A percentile compares a stretch with the other conserved stretches of the same genome.
phyloP scores from a whole-genome alignment of 2,888 invertebrate species.

The Eudasyphora cyanicolor region DNA sequence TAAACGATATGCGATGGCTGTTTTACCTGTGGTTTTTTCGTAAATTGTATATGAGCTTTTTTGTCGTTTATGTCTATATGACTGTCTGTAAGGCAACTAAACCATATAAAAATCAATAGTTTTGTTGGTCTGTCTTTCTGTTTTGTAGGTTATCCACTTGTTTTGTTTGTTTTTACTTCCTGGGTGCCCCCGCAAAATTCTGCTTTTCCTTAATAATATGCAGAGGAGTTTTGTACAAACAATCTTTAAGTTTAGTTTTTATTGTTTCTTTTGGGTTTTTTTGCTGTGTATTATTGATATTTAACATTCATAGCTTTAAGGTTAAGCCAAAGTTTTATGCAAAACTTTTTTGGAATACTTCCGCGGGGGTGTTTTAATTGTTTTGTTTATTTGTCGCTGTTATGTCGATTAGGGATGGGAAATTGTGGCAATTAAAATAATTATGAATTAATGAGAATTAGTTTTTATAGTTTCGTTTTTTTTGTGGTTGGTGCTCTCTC shows the following conservation, averaged over 20 bases:
- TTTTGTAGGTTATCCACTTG: slow-evolving; percentile 18
- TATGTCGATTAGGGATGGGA: background rate
- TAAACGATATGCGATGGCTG: slow-evolving; percentile 2
- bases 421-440: slow-evolving; percentile 39
- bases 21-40: slow-evolving; percentile 43
- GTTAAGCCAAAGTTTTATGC: slow-evolving; percentile 47
- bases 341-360: background rate
- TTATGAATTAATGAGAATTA: slow-evolving; percentile 37
- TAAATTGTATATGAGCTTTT: slow-evolving; percentile 37
- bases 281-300: slow-evolving; percentile 16
- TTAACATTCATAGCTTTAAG: slow-evolving; percentile 44
- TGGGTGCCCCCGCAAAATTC: background rate
- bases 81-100: slow-evolving; percentile 16
- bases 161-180: background rate
- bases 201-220: background rate
- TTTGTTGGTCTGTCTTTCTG: background rate
- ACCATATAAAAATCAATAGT: slow-evolving; percentile 48
- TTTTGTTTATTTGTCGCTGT: slow-evolving; percentile 45
- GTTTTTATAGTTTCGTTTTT: slow-evolving; percentile 21
- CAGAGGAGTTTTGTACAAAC: background rate
- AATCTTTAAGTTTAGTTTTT: background rate
- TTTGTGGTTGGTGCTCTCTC: too few relatives aligned
- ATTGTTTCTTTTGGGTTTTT: slow-evolving; percentile 6
- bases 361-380: slow-evolving; percentile 32
- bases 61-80: background rate